Evolutionary conservation across 2,797 vertebrate species (phyloP).

Genomic region (Novumbra hubbsi): DNA sequence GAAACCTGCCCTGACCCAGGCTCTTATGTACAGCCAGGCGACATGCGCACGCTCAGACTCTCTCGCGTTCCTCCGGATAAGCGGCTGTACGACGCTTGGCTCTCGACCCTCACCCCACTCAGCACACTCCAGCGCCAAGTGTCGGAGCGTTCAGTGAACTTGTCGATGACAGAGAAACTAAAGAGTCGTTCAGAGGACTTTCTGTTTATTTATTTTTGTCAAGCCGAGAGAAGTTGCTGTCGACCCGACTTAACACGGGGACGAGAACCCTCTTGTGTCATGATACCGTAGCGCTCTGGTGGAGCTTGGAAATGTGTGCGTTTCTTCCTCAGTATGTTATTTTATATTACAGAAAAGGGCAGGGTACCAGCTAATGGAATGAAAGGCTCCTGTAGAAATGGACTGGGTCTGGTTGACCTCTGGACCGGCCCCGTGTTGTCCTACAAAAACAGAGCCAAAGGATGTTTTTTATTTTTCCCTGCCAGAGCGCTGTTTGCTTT

Average conservation of each 20-base stretch:
- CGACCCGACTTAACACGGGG: slow-evolving; percentile 9
- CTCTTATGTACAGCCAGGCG: slow-evolving; percentile 31
- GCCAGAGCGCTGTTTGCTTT: too few relatives aligned
- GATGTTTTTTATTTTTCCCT: too few relatives aligned
- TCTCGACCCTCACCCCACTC: slow-evolving; percentile 39
- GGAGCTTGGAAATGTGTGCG: not conserved
- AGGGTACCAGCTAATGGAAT: too few relatives aligned
- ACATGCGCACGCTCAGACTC: not conserved
- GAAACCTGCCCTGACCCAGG: slow-evolving; percentile 40
- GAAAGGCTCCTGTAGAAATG: too few relatives aligned
- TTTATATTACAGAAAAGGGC: not conserved
- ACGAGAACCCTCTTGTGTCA: slow-evolving; percentile 1
- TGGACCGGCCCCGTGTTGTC: too few relatives aligned
- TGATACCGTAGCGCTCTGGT: slow-evolving; percentile 4
- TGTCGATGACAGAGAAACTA: slow-evolving; percentile 18
- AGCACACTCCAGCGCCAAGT: slow-evolving; percentile 34
- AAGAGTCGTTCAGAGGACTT: slow-evolving; percentile 21
- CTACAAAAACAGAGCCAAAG: too few relatives aligned
- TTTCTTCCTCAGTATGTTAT: not conserved
- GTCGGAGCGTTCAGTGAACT: slow-evolving; percentile 22
- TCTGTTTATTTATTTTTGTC: not conserved
- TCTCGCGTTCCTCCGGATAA: slow-evolving; percentile 34
- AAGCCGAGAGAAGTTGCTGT: not conserved
- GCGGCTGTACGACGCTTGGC: slow-evolving; percentile 34
- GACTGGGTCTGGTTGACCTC: too few relatives aligned